Evolutionary conservation across 2,888 invertebrate species (phyloP).

Genomic region (Eupelmus urozonus): DNA sequence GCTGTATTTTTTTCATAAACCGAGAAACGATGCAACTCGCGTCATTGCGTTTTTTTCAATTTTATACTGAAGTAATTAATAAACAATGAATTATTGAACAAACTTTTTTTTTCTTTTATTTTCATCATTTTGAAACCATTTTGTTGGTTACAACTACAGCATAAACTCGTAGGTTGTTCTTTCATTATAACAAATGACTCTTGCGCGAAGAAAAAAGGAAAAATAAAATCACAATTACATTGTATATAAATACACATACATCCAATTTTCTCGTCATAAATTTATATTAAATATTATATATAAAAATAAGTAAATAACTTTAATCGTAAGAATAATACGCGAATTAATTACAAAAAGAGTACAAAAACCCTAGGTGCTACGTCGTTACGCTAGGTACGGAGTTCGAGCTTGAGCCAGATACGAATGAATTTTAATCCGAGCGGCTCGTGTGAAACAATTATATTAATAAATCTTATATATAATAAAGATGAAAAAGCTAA

Average conservation of each 20-base stretch:
- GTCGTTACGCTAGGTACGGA: constrained; percentile 74
- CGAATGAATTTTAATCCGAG: constrained; percentile 66
- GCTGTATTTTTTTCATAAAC: no score
- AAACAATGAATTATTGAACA: neutral
- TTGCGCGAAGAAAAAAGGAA: constrained; percentile 64
- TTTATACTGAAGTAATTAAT: neutral
- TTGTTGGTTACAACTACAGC: constrained; percentile 18
- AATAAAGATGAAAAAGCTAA: constrained; percentile 44
- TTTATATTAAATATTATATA: constrained; percentile 63
- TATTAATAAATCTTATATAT: constrained; percentile 38
- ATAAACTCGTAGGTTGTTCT: constrained; percentile 62
- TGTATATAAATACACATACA: constrained; percentile 72
- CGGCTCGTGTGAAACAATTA: constrained; percentile 65
- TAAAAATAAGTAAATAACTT: constrained; percentile 29
- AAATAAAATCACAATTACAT: constrained; percentile 65
- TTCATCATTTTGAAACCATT: constrained; percentile 21
- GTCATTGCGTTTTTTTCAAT: constrained; percentile 6
- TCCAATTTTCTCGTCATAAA: constrained; percentile 69
- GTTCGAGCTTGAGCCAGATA: constrained; percentile 58
- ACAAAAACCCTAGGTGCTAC: constrained; percentile 77
- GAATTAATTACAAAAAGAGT: constrained; percentile 77
- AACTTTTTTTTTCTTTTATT: constrained; percentile 15
- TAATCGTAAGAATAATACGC: constrained; percentile 71
- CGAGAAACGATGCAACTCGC: no score
- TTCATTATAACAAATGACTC: constrained; percentile 64